A percentile compares a stretch with the other conserved stretches of the same genome.
phyloP scores from a whole-genome alignment of 1,140 invertebrate species.

The Rhagoletis zephyria region DNA sequence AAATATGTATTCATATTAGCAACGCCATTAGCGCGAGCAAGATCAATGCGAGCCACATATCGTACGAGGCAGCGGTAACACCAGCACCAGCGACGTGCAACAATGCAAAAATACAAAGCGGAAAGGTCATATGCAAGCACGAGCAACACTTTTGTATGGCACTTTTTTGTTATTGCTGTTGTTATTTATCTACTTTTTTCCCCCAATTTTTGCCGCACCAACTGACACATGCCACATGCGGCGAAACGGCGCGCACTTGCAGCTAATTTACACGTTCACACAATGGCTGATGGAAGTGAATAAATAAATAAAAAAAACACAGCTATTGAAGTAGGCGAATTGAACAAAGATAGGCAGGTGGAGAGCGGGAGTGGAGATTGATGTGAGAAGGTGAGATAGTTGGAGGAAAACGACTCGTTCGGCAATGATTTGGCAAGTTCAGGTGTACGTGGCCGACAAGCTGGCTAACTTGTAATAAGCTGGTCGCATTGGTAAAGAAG shows the following conservation, averaged over 20 bases:
- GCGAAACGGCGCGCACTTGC: slow-evolving; percentile 37
- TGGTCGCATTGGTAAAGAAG: background rate
- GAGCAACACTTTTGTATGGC: slow-evolving; percentile 3
- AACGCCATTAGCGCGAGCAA: slow-evolving; percentile 40
- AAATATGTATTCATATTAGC: slow-evolving; percentile 6
- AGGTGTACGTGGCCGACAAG: slow-evolving; percentile 34
- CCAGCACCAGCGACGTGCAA: slow-evolving; percentile 5
- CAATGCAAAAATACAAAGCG: slow-evolving; percentile 47
- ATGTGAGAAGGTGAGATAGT: slow-evolving; percentile 2
- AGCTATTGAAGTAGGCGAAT: background rate
- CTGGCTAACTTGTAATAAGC: background rate
- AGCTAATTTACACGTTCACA: slow-evolving; percentile 52
- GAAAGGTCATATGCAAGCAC: slow-evolving; percentile 44
- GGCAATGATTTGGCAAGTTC: slow-evolving; percentile 47
- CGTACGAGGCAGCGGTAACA: background rate
- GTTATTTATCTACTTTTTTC: slow-evolving; percentile 7
- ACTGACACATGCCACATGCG: slow-evolving; percentile 41
- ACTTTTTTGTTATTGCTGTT: background rate
- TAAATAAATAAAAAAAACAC: background rate
- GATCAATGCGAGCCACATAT: slow-evolving; percentile 39
- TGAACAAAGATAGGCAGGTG: background rate
- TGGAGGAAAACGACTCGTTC: slow-evolving; percentile 11
- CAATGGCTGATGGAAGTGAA: slow-evolving; percentile 27
- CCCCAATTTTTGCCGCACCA: background rate
- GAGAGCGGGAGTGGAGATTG: background rate